Base-by-base conservation (phyloP, 2,888 invertebrate species). In the Drepana falcataria region DNA sequence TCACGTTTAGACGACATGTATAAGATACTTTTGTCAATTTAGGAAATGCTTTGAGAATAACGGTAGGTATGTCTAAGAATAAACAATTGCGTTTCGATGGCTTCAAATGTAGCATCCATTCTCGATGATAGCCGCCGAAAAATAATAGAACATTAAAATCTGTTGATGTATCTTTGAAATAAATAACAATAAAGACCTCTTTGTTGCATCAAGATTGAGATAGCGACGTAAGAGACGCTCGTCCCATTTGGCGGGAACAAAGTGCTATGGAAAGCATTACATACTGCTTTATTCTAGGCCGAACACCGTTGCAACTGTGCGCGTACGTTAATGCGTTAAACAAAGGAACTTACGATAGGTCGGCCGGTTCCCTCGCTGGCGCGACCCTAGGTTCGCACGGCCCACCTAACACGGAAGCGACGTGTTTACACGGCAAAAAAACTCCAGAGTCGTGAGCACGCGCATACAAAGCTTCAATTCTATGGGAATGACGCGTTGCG, bases 321-420 rank as follows among this genome's bases (percentile, higher is more conserved):
- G 71, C 66, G 71, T 64, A 69, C 67, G 67, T 65, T 70, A 73
- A 74, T 71, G 73, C 71, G 75, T 74, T 71, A 80, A 85, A 87
- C 86, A 87, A 87, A 87, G 83, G 81, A 81, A 69, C 75, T 75
- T 73, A 72, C 74, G 73, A 73, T 78, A 81, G 80, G 79, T 82
- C 79, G 79, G 71, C 64, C 68, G 70, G 73, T 80, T 84, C 80
- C 77, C 81, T 44, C 44, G 44, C 33, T 51, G 40, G 33, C 51
- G 80, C 81, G 83, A 81, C 85, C 85, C 85, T 78, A 79, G 61
- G 81, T 87, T 89, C 88, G 81, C 88, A 89, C 87, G 88, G 78
- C 77, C 77, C 72, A 65, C 65, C 73, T 65, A 69, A 75, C 77
- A 79, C 86, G 87, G 87, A 87, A 86, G 79, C 76, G 78, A 66